Evolutionary conservation across 2,113 vertebrate species (phyloP).

Genomic region (Lagopus muta): DNA sequence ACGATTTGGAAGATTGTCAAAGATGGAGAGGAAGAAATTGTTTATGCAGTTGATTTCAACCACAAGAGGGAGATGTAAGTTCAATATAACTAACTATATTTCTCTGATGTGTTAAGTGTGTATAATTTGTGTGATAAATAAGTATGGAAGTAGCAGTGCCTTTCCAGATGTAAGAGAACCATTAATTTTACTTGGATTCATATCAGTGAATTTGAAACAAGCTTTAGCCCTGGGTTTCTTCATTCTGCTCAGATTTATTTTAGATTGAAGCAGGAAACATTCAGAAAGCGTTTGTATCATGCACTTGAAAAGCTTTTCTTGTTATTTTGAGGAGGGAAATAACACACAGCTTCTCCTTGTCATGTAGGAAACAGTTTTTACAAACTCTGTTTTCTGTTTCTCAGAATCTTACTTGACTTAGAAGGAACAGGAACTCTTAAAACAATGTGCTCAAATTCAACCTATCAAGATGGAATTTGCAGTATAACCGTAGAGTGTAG

Average conservation of each 20-base stretch:
- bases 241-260: neutral
- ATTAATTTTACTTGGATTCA: neutral
- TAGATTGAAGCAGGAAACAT: slow-evolving; percentile 4
- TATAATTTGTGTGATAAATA: neutral
- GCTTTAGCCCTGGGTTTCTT: neutral
- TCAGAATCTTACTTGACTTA: neutral
- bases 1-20: slow-evolving; percentile 99
- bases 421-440: neutral
- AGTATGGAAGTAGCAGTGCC: neutral
- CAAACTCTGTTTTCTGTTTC: neutral
- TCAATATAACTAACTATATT: neutral
- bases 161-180: neutral
- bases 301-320: neutral
- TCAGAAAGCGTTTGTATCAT: neutral
- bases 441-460: neutral
- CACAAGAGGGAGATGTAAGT: slow-evolving; percentile 99
- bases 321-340: neutral
- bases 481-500: neutral
- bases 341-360: neutral
- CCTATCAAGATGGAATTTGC: neutral
- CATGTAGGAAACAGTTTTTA: neutral
- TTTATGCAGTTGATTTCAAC: slow-evolving; percentile 99
- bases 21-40: slow-evolving; percentile 97
- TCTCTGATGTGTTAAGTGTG: neutral
- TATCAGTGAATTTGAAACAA: neutral